phyloP scores from a whole-genome alignment of 2,888 invertebrate genomes.

The Heteromyza rotundicornis region DNA sequence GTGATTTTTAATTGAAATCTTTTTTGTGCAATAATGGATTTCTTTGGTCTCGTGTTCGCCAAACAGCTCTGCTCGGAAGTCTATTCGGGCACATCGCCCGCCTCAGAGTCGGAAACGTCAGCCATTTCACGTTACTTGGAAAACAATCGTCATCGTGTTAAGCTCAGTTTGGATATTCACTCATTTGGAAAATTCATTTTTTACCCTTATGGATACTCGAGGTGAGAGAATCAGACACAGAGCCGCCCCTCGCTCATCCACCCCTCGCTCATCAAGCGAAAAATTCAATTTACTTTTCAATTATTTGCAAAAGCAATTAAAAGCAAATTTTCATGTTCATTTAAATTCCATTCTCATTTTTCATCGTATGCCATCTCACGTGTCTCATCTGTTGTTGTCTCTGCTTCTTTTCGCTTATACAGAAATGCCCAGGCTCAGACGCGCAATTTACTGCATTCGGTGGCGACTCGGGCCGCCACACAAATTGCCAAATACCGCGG shows the following conservation, averaged over 20 bases:
- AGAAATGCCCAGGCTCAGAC: conserved; percentile 57
- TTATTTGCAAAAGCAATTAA: conserved; percentile 53
- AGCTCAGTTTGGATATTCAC: conserved; percentile 61
- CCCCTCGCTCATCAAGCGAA: neutral
- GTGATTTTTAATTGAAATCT: conserved; percentile 9
- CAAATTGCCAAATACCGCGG: conserved; percentile 60
- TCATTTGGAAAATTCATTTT: conserved; percentile 62
- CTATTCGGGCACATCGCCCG: conserved; percentile 54
- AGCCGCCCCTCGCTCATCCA: neutral
- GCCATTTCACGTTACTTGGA: conserved; percentile 56
- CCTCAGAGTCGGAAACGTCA: conserved; percentile 59
- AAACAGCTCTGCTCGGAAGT: conserved; percentile 60
- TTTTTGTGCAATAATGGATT: conserved; percentile 38
- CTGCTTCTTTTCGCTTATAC: conserved; percentile 8
- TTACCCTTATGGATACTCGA: conserved; percentile 62
- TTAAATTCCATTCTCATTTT: conserved; percentile 25
- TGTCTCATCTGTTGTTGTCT: conserved; percentile 17
- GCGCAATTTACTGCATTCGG: conserved; percentile 51
- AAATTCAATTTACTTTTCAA: conserved; percentile 54
- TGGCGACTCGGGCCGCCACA: conserved; percentile 56
- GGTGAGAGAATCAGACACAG: conserved; percentile 38
- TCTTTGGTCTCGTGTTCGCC: conserved; percentile 10
- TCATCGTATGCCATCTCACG: no score
- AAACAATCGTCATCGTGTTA: conserved; percentile 57
- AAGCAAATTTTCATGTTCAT: conserved; percentile 37